Percentiles rank a stretch among this genome's conserved stretches.
Conservation (phyloP, 2,797 vertebrate genomes). For the Oreochromis mossambicus region DNA sequence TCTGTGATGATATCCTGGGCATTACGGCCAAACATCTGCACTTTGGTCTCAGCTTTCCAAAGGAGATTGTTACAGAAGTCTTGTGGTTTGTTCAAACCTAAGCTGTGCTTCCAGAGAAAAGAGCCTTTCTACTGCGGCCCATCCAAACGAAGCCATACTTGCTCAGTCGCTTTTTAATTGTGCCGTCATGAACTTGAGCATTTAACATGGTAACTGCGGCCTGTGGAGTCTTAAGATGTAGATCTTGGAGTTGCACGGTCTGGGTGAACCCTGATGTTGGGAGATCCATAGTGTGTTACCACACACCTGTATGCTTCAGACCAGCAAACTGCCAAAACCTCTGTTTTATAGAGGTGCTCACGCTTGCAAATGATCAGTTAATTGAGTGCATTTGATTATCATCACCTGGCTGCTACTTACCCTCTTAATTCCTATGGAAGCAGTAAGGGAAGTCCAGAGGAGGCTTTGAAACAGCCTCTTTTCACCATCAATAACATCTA, state of each 20-base stretch:
- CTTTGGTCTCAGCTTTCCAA: neutral
- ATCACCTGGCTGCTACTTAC: neutral
- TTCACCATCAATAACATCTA: neutral
- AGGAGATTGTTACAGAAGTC: neutral
- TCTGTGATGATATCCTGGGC: neutral
- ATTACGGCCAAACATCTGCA: neutral
- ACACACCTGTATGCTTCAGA: neutral
- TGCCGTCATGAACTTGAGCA: neutral
- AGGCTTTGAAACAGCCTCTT: neutral
- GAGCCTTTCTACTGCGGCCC: neutral
- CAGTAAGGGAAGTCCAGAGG: neutral
- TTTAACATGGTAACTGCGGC: neutral
- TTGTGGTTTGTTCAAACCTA: neutral
- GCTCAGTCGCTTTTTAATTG: neutral
- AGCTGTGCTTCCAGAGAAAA: neutral
- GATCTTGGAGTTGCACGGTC: neutral
- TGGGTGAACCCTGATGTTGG: neutral
- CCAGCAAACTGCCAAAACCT: neutral
- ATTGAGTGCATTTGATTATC: neutral
- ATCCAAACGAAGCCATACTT: neutral
- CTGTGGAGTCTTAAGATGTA: neutral
- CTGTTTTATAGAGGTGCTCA: neutral
- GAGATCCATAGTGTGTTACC: neutral
- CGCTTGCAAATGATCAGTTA: neutral
- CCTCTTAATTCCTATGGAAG: neutral